Evolutionary conservation across 1,140 invertebrate species (phyloP).

Genomic region (Fopius arisanus): DNA sequence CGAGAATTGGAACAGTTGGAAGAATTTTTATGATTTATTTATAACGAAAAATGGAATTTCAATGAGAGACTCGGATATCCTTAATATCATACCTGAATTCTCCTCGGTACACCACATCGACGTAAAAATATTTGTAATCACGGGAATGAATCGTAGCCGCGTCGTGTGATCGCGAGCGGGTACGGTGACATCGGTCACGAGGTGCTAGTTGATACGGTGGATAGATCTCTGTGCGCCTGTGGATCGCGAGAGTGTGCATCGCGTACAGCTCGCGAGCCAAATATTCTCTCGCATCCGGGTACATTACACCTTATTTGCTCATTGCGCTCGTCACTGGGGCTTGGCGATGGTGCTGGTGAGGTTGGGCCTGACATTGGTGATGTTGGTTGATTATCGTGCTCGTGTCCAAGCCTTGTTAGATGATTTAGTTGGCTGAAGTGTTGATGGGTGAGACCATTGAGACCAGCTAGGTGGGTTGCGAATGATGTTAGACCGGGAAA

Average conservation of each 20-base stretch:
- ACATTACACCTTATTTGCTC: constrained; percentile 69
- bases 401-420: constrained; percentile 52
- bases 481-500: constrained; percentile 58
- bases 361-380: not conserved
- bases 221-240: constrained; percentile 58
- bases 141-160: constrained; percentile 54
- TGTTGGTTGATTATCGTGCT: constrained; percentile 35
- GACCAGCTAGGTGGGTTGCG: constrained; percentile 64
- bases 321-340: constrained; percentile 43
- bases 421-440: constrained; percentile 69
- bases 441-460: constrained; percentile 67
- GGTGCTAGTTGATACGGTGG: constrained; percentile 48
- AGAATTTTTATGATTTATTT: too few relatives aligned
- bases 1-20: too few relatives aligned
- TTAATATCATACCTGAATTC: too few relatives aligned
- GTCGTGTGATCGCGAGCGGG: constrained; percentile 42
- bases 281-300: constrained; percentile 70
- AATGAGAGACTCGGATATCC: too few relatives aligned
- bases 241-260: constrained; percentile 68
- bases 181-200: constrained; percentile 59
- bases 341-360: constrained; percentile 36
- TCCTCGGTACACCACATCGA: too few relatives aligned
- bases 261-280: constrained; percentile 68
- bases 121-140: constrained; percentile 58
- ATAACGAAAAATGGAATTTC: too few relatives aligned